Evolutionary conservation across 2,888 invertebrate genomes (phyloP).

Genomic region (Ditylenchus weischeri): DNA sequence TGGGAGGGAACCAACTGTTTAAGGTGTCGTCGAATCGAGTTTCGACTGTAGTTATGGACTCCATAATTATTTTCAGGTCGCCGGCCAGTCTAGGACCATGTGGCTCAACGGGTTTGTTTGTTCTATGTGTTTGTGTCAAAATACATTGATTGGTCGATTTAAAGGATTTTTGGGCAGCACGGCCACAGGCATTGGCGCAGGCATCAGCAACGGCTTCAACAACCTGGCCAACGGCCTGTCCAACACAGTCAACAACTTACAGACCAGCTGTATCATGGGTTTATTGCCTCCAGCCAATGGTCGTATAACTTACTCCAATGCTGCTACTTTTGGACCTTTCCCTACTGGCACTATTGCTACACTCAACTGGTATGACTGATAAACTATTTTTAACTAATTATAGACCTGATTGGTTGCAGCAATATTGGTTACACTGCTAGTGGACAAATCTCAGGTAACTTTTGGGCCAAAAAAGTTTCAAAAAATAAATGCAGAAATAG

Average conservation of each 20-base stretch:
- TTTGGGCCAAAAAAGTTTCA: background rate
- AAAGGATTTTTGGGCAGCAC: slow-evolving; percentile 1
- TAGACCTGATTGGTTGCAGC: background rate
- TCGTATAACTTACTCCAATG: slow-evolving; percentile 11
- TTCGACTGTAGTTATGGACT: no score
- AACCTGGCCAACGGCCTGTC: background rate
- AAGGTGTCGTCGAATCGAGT: no score
- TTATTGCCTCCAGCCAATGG: slow-evolving; percentile 12
- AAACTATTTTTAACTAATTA: background rate
- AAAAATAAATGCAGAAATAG: background rate
- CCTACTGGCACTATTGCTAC: slow-evolving; percentile 34
- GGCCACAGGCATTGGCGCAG: background rate
- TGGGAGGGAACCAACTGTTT: no score
- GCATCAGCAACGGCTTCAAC: background rate
- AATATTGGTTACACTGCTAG: no score
- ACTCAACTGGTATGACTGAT: slow-evolving; percentile 15
- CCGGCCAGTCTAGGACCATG: no score
- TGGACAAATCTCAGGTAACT: background rate
- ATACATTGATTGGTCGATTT: slow-evolving; percentile 14
- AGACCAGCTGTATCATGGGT: slow-evolving; percentile 15
- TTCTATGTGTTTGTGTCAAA: background rate
- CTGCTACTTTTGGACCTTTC: slow-evolving; percentile 25
- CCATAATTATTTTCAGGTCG: background rate
- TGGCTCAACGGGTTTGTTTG: no score
- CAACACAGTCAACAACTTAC: background rate